These are phyloP conservation scores for Bradypodion pumilum DNA, from an alignment of 2,797 vertebrate genomes.

Conservation along the genomic window DNA sequence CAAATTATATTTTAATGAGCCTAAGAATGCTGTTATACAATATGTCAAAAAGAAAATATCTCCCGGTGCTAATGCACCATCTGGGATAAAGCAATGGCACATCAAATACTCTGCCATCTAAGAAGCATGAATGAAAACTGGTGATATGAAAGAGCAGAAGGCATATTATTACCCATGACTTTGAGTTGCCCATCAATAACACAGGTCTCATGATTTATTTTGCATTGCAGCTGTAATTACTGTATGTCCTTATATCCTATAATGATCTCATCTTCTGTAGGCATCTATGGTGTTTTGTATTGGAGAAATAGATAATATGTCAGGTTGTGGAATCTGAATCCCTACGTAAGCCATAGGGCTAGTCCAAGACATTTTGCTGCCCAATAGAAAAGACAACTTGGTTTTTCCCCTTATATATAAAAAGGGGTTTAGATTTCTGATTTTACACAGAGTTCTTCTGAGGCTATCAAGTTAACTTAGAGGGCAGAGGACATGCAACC, in stretches of 20 bases:
- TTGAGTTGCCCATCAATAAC: background rate
- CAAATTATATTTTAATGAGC: slow-evolving; percentile 15
- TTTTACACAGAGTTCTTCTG: background rate
- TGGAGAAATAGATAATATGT: background rate
- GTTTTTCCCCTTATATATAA: background rate
- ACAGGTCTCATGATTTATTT: background rate
- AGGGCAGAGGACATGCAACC: background rate
- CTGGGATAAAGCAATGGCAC: background rate
- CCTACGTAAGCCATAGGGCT: background rate
- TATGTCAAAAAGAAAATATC: background rate
- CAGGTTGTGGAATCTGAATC: background rate
- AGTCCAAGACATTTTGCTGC: background rate
- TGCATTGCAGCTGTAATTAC: background rate
- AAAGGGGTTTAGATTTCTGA: background rate
- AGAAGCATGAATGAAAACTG: background rate
- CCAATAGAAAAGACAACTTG: background rate
- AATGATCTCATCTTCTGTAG: background rate
- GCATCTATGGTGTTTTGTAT: background rate
- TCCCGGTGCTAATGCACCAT: background rate
- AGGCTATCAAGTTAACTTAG: background rate
- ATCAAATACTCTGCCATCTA: background rate
- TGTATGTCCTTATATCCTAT: background rate
- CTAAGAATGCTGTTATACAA: background rate
- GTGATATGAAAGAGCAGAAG: background rate
- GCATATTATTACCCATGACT: background rate